A percentile compares a stretch with the other conserved stretches of the same genome.
Evolutionary conservation across 37 sponge, comb jelly and placozoan genomes (phyloP).

Genomic region (Crambe crambe): DNA sequence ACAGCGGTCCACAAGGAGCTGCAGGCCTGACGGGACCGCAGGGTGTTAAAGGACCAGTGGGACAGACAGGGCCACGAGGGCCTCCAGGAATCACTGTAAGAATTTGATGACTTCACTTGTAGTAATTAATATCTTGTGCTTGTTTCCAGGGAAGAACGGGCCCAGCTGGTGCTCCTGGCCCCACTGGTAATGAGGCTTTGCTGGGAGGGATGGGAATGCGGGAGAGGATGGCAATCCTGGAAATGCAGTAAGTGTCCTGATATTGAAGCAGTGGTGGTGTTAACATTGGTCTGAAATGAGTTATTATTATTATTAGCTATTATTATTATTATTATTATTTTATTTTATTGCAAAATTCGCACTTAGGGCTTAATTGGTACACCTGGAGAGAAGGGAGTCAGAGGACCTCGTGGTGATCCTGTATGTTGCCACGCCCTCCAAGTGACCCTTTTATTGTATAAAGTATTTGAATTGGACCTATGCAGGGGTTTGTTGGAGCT

Average conservation of each 20-base stretch:
- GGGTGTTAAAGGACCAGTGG: slow-evolving; percentile 47
- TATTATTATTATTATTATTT: too few relatives aligned
- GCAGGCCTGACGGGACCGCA: too few relatives aligned
- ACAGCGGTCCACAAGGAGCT: slow-evolving; percentile 39
- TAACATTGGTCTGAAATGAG: too few relatives aligned
- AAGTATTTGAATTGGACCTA: background rate
- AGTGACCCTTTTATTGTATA: background rate
- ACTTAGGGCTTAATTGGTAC: slow-evolving; percentile 47
- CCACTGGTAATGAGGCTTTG: slow-evolving; percentile 24
- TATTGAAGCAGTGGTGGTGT: too few relatives aligned
- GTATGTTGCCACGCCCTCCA: background rate
- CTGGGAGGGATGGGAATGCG: slow-evolving; percentile 42
- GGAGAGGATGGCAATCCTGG: slow-evolving; percentile 50
- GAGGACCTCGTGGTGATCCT: slow-evolving; percentile 36
- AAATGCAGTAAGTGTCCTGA: slow-evolving; percentile 19
- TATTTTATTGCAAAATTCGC: too few relatives aligned
- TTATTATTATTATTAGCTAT: too few relatives aligned
- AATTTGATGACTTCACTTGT: too few relatives aligned
- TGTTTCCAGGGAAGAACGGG: slow-evolving; percentile 57
- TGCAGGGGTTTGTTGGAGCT: slow-evolving; percentile 43
- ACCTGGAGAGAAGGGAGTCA: slow-evolving; percentile 36
- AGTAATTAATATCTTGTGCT: background rate
- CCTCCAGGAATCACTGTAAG: slow-evolving; percentile 50
- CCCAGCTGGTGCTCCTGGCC: slow-evolving; percentile 16
- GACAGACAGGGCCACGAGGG: slow-evolving; percentile 57